These are phyloP conservation scores for Cheilosia scutellata DNA, from an alignment of 2,888 invertebrate genomes.

Conservation along the genomic window DNA sequence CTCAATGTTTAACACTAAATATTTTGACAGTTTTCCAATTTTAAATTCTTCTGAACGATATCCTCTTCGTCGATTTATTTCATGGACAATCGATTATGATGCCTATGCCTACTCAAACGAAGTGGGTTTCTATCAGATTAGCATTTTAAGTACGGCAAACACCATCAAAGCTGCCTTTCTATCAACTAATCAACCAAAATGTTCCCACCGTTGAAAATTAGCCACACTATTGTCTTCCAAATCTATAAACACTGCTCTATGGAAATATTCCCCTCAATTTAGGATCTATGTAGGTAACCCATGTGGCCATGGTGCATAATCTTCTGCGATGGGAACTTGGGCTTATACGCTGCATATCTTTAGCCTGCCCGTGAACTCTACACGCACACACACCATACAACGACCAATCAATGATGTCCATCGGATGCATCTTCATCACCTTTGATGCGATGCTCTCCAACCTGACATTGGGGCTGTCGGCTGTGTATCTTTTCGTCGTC, in stretches of 20 bases:
- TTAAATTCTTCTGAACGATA: neutral
- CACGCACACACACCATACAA: constrained; percentile 50
- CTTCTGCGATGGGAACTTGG: constrained; percentile 64
- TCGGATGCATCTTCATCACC: constrained; percentile 67
- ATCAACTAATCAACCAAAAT: constrained; percentile 47
- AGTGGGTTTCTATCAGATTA: constrained; percentile 19
- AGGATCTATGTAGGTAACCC: constrained; percentile 8
- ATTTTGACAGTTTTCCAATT: neutral
- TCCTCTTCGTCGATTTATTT: neutral
- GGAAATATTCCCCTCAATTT: constrained; percentile 41
- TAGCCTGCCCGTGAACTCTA: constrained; percentile 65
- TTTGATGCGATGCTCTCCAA: constrained; percentile 65
- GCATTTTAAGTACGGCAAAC: constrained; percentile 38
- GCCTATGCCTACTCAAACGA: constrained; percentile 7
- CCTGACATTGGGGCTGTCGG: constrained; percentile 51
- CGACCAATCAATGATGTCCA: constrained; percentile 68
- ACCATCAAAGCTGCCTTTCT: constrained; percentile 1
- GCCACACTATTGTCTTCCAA: constrained; percentile 67
- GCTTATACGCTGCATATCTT: constrained; percentile 56
- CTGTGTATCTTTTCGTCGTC: constrained; percentile 25
- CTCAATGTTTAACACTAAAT: too few species aligned
- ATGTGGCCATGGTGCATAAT: constrained; percentile 32
- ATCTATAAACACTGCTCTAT: constrained; percentile 65
- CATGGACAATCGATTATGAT: constrained; percentile 25
- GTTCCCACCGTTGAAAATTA: constrained; percentile 66